Evolutionary conservation across 2,888 invertebrate species (phyloP).

Genomic region (Lithophane leautieri): DNA sequence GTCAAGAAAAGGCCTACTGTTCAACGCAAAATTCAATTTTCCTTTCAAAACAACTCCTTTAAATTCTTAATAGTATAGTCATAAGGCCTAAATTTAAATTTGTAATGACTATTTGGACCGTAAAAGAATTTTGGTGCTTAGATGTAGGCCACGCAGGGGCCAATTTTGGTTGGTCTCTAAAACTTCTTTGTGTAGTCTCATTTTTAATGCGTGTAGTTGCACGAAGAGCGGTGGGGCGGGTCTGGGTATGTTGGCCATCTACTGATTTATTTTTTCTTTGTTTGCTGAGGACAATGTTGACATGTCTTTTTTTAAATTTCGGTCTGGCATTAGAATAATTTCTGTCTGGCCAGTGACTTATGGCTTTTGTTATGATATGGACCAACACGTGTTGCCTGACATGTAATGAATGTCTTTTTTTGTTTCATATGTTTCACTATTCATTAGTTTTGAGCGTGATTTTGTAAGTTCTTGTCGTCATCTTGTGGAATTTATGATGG

Average conservation of each 20-base stretch:
- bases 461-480: conserved; percentile 37
- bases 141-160: conserved; percentile 78
- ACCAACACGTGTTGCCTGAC: conserved; percentile 65
- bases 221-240: conserved; percentile 71
- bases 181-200: conserved; percentile 81
- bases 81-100: conserved; percentile 79
- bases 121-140: conserved; percentile 76
- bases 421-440: conserved; percentile 43
- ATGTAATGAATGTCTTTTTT: conserved; percentile 57
- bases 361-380: conserved; percentile 64
- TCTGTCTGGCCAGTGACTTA: conserved; percentile 71
- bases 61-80: conserved; percentile 62
- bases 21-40: conserved; percentile 46
- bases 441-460: conserved; percentile 41
- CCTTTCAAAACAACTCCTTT: conserved; percentile 28
- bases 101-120: conserved; percentile 67
- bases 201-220: conserved; percentile 68
- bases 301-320: conserved; percentile 79
- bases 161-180: conserved; percentile 72
- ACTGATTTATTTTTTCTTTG: conserved; percentile 89
- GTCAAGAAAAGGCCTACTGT: conserved; percentile 60
- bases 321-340: conserved; percentile 67
- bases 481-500: conserved; percentile 32
- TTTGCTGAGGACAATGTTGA: conserved; percentile 86
- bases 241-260: conserved; percentile 70